Evolutionary conservation across 2,113 vertebrate species (phyloP).

Genomic region (Greenwoodochromis staneri): DNA sequence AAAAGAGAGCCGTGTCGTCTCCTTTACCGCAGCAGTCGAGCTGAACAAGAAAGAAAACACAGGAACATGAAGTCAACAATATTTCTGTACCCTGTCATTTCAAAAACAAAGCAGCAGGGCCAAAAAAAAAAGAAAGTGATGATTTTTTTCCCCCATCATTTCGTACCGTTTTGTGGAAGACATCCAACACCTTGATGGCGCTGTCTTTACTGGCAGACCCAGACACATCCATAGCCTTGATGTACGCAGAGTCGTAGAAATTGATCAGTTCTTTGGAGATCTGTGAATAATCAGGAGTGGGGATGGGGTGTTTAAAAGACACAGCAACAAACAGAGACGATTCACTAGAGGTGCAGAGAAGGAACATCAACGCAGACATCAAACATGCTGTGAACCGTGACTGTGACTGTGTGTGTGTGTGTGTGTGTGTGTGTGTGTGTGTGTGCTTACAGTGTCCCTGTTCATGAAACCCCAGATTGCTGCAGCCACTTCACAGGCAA

Average conservation of each 20-base stretch:
- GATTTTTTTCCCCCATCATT: fast-evolving
- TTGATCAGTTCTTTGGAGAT: constrained; percentile 88
- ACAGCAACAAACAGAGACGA: not conserved
- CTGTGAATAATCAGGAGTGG: constrained; percentile 55
- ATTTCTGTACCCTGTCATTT: not conserved
- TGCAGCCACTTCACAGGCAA: constrained; percentile 95
- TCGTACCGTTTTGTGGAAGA: constrained; percentile 74
- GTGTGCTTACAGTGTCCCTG: constrained; percentile 82
- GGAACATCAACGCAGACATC: not conserved
- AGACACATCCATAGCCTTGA: constrained; percentile 54
- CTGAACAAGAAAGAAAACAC: constrained; percentile 6
- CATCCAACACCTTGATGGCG: constrained; percentile 78
- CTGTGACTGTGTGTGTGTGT: not conserved
- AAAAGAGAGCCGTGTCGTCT: constrained; percentile 1
- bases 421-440: not conserved
- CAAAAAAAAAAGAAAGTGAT: not conserved
- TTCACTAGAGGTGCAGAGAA: not conserved
- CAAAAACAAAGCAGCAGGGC: not conserved
- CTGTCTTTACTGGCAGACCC: constrained; percentile 45
- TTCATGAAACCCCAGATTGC: constrained; percentile 98
- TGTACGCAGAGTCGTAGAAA: constrained; percentile 88
- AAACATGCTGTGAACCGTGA: not conserved
- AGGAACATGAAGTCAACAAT: not conserved
- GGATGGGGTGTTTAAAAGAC: not conserved
- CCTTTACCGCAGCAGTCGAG: constrained; percentile 78